phyloP scores from a whole-genome alignment of 2,888 invertebrate genomes.

The Automeris io region DNA sequence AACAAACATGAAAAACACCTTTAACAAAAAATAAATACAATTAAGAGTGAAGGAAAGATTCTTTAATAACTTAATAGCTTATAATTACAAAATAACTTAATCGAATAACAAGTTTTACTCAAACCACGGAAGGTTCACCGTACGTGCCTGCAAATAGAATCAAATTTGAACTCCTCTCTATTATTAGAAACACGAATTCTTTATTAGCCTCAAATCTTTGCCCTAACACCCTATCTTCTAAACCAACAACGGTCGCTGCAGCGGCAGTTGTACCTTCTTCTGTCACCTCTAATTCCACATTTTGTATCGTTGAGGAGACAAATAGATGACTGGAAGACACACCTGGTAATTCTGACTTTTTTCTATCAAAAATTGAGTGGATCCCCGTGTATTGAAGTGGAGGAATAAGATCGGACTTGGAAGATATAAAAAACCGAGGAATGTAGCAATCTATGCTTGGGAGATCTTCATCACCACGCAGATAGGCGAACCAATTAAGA shows the following conservation, averaged over 20 bases:
- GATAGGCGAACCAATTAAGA: conserved; percentile 66
- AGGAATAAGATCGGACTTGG: conserved; percentile 60
- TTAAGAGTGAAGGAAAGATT: background rate
- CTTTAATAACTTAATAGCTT: conserved; percentile 2
- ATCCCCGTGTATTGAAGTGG: conserved; percentile 78
- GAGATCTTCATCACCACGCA: conserved; percentile 53
- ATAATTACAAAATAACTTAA: conserved; percentile 2
- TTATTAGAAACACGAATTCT: conserved; percentile 81
- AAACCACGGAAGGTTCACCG: conserved; percentile 38
- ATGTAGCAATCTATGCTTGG: conserved; percentile 77
- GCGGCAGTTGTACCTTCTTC: conserved; percentile 85
- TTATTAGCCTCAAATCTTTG: conserved; percentile 80
- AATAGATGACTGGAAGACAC: conserved; percentile 75
- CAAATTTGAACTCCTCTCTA: conserved; percentile 76
- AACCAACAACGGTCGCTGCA: conserved; percentile 73
- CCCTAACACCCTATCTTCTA: conserved; percentile 59
- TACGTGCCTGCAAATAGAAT: conserved; percentile 80
- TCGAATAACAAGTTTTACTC: background rate
- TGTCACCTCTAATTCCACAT: conserved; percentile 82
- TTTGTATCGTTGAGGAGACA: conserved; percentile 80
- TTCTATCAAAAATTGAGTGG: conserved; percentile 77
- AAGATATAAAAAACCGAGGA: conserved; percentile 77
- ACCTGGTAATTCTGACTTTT: conserved; percentile 76
- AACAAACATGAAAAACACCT: background rate
- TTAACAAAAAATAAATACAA: background rate